A percentile compares a stretch with the other conserved stretches of the same genome.
Evolutionary conservation across 2,113 vertebrate genomes (phyloP).

Genomic region (Hydrochoerus hydrochaeris): DNA sequence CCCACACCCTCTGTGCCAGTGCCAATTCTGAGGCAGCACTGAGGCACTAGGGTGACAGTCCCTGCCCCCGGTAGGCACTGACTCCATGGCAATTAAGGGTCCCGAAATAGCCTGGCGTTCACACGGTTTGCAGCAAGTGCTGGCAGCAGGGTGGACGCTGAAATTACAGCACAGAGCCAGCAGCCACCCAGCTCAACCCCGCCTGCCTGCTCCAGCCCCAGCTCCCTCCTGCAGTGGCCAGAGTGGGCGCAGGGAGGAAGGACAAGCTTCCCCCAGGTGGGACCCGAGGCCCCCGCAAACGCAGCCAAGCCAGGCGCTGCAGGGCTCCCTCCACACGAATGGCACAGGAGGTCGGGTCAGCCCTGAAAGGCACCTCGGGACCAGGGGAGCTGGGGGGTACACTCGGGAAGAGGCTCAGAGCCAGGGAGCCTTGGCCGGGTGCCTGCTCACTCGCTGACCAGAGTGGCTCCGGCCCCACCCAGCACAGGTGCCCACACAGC

Average conservation of each 20-base stretch:
- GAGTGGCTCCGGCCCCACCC: neutral
- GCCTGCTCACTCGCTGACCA: neutral
- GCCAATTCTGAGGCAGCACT: neutral
- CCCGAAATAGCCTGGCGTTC: neutral
- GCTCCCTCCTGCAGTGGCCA: neutral
- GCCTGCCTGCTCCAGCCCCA: too few relatives aligned
- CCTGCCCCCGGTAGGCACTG: neutral
- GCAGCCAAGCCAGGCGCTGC: rapidly evolving
- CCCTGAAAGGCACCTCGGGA: rapidly evolving
- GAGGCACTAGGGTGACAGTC: neutral
- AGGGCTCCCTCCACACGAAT: neutral
- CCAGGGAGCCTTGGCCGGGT: neutral
- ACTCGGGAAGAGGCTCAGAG: neutral
- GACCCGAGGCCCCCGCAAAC: neutral
- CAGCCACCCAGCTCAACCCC: too few relatives aligned
- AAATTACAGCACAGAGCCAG: too few relatives aligned
- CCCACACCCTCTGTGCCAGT: neutral
- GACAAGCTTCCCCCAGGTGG: neutral
- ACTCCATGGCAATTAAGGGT: neutral
- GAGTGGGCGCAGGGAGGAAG: rapidly evolving
- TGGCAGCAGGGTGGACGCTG: too few relatives aligned
- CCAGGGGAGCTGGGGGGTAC: neutral
- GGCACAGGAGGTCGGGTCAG: too few relatives aligned
- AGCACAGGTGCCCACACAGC: neutral
- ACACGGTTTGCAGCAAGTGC: too few relatives aligned